phyloP scores from a whole-genome alignment of 2,113 vertebrate genomes.

The Chroicocephalus ridibundus region DNA sequence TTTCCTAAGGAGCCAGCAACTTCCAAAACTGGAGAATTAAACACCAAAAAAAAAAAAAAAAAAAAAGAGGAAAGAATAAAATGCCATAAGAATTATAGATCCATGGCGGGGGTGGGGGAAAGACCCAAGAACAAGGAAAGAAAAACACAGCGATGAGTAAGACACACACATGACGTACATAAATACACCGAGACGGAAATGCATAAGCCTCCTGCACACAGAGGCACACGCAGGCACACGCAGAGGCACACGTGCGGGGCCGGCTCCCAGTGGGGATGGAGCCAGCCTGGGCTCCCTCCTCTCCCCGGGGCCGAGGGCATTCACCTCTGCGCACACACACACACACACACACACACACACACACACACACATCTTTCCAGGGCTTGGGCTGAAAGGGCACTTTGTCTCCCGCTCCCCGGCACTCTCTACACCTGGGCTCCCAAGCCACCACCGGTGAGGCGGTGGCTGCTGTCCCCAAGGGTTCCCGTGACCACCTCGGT shows the following conservation, averaged over 20 bases:
- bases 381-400: slow-evolving; percentile 66
- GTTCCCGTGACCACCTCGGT: slow-evolving; percentile 54
- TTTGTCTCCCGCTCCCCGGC: slow-evolving; percentile 61
- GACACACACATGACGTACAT: slow-evolving; percentile 52
- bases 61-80: background rate
- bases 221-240: slow-evolving; percentile 38
- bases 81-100: slow-evolving; percentile 47
- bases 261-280: background rate
- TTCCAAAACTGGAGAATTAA: slow-evolving; percentile 37
- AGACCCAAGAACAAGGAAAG: slow-evolving; percentile 63
- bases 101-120: slow-evolving; percentile 21
- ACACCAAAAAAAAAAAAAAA: background rate
- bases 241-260: background rate
- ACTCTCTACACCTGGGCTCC: slow-evolving; percentile 55
- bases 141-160: slow-evolving; percentile 60
- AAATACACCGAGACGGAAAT: slow-evolving; percentile 67
- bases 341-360: background rate
- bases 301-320: slow-evolving; percentile 22
- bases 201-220: slow-evolving; percentile 55
- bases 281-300: background rate
- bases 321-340: slow-evolving; percentile 10
- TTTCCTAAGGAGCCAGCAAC: slow-evolving; percentile 49
- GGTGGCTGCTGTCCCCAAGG: background rate
- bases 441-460: background rate
- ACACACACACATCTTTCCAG: slow-evolving; percentile 48